Evolutionary conservation across 2,797 vertebrate species (phyloP).

Genomic region (Ciconia nigra): DNA sequence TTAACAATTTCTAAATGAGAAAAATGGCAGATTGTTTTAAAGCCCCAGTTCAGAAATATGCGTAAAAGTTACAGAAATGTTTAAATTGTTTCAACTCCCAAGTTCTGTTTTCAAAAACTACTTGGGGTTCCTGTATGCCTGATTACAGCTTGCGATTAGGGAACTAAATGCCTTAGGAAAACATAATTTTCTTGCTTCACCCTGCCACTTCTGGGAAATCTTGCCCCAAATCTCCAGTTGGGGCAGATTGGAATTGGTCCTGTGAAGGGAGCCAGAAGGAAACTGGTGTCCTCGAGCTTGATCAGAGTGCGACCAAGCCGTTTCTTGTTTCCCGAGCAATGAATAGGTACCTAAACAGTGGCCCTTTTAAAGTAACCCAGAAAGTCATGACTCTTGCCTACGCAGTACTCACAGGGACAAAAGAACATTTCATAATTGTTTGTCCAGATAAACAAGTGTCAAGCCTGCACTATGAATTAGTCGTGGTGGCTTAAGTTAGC

Average conservation of each 20-base stretch:
- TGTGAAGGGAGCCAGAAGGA: not conserved
- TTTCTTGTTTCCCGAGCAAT: not conserved
- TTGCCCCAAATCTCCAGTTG: not conserved
- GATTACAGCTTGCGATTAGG: not conserved
- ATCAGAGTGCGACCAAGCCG: not conserved
- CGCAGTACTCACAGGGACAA: conserved; percentile 5
- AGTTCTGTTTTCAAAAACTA: not conserved
- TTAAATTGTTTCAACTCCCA: not conserved
- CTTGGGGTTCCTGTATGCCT: not conserved
- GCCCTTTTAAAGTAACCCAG: conserved; percentile 44
- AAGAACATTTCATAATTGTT: conserved; percentile 61
- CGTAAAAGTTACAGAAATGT: not conserved
- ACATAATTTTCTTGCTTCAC: not conserved
- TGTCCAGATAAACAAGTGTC: conserved; percentile 61
- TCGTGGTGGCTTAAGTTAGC: conserved; percentile 18
- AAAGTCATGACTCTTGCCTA: conserved; percentile 10
- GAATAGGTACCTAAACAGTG: not conserved
- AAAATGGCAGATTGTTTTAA: not conserved
- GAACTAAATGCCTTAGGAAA: not conserved
- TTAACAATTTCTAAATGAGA: not conserved
- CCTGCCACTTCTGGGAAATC: not conserved
- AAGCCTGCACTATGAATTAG: conserved; percentile 30
- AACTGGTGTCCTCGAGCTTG: not conserved
- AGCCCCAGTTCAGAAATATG: not conserved
- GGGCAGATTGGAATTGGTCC: not conserved